Conservation (phyloP, 1,140 invertebrate genomes). For the Anthonomus grandis region DNA sequence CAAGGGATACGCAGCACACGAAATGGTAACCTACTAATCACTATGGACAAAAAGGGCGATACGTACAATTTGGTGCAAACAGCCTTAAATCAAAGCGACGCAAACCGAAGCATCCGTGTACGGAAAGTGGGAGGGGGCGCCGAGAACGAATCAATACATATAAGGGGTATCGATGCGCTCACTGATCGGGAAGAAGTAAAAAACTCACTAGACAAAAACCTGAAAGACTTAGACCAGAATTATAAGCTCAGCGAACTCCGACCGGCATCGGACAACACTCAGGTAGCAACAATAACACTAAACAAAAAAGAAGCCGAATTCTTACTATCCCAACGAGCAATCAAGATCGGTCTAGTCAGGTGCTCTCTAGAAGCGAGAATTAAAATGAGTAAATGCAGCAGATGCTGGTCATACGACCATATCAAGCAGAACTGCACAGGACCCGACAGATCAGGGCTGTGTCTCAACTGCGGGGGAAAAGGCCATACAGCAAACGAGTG, state of each 20-base stretch:
- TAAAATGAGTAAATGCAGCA: conserved; percentile 16
- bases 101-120: no score
- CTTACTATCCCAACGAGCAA: neutral
- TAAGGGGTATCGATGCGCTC: conserved; percentile 15
- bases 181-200: conserved; percentile 12
- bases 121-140: no score
- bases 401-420: conserved; percentile 27
- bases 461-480: conserved; percentile 24
- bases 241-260: conserved; percentile 12
- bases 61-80: no score
- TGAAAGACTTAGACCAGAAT: neutral
- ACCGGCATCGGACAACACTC: conserved; percentile 9
- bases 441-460: conserved; percentile 14
- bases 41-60: neutral
- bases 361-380: conserved; percentile 21
- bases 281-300: conserved; percentile 10
- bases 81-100: no score
- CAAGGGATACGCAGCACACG: neutral
- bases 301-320: neutral
- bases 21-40: neutral
- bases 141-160: neutral
- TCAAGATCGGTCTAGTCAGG: conserved; percentile 15
- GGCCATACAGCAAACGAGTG: conserved; percentile 12
- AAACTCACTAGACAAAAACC: neutral
- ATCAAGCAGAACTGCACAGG: conserved; percentile 11